phyloP scores from a whole-genome alignment of 2,888 invertebrate genomes.

The Tachina grossa region DNA sequence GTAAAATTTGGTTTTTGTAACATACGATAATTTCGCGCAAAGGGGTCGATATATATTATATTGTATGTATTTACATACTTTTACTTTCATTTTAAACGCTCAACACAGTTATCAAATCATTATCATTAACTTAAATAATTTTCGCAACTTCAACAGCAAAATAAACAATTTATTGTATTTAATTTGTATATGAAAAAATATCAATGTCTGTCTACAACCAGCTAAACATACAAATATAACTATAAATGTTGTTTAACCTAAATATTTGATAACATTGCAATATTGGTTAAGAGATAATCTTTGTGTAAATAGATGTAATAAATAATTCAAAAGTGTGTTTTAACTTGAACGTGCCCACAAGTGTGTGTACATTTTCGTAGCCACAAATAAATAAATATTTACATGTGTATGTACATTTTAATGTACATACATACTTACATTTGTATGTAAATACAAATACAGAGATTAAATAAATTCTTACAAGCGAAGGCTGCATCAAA shows the following conservation, averaged over 20 bases:
- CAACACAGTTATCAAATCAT: background rate
- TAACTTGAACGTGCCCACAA: background rate
- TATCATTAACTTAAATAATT: background rate
- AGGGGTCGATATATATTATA: too few relatives aligned
- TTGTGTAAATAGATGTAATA: conserved; percentile 31
- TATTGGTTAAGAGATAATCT: conserved; percentile 43
- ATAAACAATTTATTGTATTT: conserved; percentile 39
- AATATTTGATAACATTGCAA: conserved; percentile 47
- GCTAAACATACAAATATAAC: conserved; percentile 1
- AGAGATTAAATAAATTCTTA: conserved; percentile 7
- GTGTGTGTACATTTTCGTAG: background rate
- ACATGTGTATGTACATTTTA: too few relatives aligned
- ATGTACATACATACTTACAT: background rate
- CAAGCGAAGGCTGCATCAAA: conserved; percentile 9
- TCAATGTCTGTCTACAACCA: background rate
- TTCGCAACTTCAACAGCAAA: conserved; percentile 39
- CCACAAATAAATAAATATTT: background rate
- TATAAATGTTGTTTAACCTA: conserved; percentile 43
- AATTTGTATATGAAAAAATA: conserved; percentile 24
- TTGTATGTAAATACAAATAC: background rate
- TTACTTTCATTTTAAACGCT: background rate
- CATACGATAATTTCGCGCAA: too few relatives aligned
- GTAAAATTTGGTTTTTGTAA: too few relatives aligned
- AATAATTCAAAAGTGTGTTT: conserved; percentile 37
- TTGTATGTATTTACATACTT: background rate